These are phyloP conservation scores for Phymanthus crucifer DNA, from an alignment of 92 coral and sea anemone genomes.

Conservation along the genomic window DNA sequence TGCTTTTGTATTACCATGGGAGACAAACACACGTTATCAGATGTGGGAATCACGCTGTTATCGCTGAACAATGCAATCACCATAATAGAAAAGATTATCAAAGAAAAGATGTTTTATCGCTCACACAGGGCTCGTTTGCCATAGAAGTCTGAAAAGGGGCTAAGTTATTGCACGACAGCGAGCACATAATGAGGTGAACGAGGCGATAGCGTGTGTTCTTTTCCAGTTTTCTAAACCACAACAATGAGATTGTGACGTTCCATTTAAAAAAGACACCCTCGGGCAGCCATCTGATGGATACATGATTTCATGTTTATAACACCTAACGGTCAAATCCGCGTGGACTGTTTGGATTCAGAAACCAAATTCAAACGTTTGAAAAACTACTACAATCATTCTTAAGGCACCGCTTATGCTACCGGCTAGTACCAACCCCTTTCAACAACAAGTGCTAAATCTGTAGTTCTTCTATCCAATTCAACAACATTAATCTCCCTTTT, in stretches of 20 bases:
- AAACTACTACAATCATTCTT: not conserved
- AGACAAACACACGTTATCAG: slow-evolving; percentile 23
- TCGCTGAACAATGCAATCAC: not conserved
- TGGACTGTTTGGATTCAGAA: not conserved
- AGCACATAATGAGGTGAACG: not conserved
- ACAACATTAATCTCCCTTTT: not conserved
- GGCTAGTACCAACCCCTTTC: not conserved
- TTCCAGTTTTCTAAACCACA: not conserved
- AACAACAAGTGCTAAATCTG: not conserved
- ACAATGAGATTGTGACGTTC: not conserved
- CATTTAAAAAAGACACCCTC: not conserved
- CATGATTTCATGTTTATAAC: not conserved
- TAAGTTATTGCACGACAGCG: not conserved
- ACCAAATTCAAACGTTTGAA: not conserved
- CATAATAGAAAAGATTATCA: not conserved
- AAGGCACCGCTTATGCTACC: not conserved
- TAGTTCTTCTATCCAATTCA: not conserved
- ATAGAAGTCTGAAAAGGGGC: not conserved
- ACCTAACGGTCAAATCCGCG: slow-evolving; percentile 6
- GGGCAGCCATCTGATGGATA: not conserved
- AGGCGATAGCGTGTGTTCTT: not conserved
- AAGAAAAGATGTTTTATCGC: not conserved
- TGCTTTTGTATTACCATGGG: slow-evolving; percentile 7
- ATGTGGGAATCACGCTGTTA: slow-evolving; percentile 9
- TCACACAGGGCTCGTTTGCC: slow-evolving; percentile 10